A percentile compares a stretch with the other conserved stretches of the same genome.
Evolutionary conservation across 2,888 invertebrate genomes (phyloP).

Genomic region (Luffia ferchaultella): DNA sequence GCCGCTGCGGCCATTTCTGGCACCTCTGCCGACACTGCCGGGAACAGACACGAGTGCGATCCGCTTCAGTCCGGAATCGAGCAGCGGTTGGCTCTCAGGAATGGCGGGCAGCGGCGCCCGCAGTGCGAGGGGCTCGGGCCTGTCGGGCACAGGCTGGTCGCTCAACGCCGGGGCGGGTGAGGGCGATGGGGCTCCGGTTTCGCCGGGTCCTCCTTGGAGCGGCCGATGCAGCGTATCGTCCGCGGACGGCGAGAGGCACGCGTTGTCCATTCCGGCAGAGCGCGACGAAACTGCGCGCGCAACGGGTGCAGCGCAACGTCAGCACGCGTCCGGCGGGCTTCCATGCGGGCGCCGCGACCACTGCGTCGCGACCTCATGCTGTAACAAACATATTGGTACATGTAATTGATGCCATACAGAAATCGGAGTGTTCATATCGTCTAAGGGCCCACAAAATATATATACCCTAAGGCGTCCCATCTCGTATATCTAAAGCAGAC

Average conservation of each 20-base stretch:
- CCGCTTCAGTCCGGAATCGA: conserved; percentile 33
- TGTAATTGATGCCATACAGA: no score
- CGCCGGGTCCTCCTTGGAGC: conserved; percentile 56
- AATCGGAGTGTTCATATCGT: no score
- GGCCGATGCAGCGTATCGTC: conserved; percentile 42
- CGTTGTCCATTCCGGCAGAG: conserved; percentile 52
- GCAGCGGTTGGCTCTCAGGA: conserved; percentile 24
- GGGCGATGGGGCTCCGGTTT: conserved; percentile 34
- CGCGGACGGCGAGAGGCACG: conserved; percentile 49
- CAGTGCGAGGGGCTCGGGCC: neutral
- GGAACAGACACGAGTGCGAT: neutral
- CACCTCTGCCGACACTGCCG: conserved; percentile 24
- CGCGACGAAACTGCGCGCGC: conserved; percentile 46
- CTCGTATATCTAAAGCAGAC: no score
- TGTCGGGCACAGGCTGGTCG: conserved; percentile 13
- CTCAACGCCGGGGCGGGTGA: conserved; percentile 37
- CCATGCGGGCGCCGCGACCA: conserved; percentile 54
- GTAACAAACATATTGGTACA: conserved; percentile 30
- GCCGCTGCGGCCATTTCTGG: conserved; percentile 32
- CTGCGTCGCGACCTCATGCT: conserved; percentile 62
- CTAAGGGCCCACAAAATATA: no score
- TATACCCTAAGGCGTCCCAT: no score
- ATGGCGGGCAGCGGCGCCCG: neutral
- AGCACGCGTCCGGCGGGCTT: conserved; percentile 47
- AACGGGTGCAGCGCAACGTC: conserved; percentile 46